These are phyloP conservation scores for Andricus grossulariae DNA, from an alignment of 1,140 invertebrate species.

Conservation along the genomic window DNA sequence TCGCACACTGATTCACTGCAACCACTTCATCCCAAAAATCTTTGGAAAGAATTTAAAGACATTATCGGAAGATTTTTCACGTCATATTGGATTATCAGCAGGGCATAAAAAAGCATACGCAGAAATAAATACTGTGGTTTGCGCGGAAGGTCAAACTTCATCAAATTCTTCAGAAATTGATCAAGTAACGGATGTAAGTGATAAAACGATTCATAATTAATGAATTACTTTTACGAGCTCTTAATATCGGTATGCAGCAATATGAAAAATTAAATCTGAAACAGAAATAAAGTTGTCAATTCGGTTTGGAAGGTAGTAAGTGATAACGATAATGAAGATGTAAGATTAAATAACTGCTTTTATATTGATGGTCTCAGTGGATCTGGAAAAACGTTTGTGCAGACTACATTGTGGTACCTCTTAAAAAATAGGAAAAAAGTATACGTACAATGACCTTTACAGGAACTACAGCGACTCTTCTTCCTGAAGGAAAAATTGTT, in stretches of 20 bases:
- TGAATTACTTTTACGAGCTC: neutral
- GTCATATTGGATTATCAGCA: neutral
- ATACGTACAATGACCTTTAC: constrained; percentile 67
- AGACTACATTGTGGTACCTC: constrained; percentile 45
- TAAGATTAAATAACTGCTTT: constrained; percentile 18
- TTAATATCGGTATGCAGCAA: neutral
- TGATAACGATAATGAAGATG: neutral
- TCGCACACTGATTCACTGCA: constrained; percentile 43
- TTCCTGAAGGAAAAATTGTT: constrained; percentile 67
- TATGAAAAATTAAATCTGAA: constrained; percentile 33
- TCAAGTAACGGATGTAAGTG: neutral
- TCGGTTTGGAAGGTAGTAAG: constrained; percentile 10
- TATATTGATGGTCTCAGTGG: constrained; percentile 48
- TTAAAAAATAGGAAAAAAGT: constrained; percentile 49
- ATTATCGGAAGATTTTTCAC: constrained; percentile 38
- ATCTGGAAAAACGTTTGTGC: constrained; percentile 54
- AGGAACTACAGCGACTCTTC: constrained; percentile 70
- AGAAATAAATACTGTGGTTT: constrained; percentile 25
- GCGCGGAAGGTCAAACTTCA: neutral
- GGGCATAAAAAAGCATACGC: constrained; percentile 20
- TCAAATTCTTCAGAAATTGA: neutral
- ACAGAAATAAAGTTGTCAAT: constrained; percentile 36
- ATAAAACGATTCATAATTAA: neutral
- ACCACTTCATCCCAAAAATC: constrained; percentile 36
- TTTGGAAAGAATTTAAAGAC: constrained; percentile 42